These are phyloP conservation scores for Choreutis nemorana DNA, from an alignment of 2,888 invertebrate genomes.

Conservation along the genomic window DNA sequence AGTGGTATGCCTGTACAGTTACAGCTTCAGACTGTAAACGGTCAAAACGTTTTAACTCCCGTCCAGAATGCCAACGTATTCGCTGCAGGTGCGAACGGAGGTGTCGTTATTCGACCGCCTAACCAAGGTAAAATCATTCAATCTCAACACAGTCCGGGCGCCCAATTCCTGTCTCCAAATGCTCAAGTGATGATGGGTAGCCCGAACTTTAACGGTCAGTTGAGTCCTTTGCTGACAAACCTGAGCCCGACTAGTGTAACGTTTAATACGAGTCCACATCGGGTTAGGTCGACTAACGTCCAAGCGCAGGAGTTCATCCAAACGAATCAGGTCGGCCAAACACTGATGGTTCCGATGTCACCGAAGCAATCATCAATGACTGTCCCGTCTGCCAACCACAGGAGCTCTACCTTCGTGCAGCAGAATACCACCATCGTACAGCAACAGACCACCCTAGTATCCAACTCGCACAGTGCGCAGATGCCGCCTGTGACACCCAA, in stretches of 20 bases:
- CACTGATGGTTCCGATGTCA: conserved; percentile 75
- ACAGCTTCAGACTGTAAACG: conserved; percentile 82
- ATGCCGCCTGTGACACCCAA: conserved; percentile 29
- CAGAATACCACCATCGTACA: conserved; percentile 88
- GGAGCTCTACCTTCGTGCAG: conserved; percentile 79
- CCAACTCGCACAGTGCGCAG: conserved; percentile 67
- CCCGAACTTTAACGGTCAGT: conserved; percentile 75
- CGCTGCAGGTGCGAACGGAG: conserved; percentile 72
- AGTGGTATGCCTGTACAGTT: conserved; percentile 75
- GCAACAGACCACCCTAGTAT: conserved; percentile 80
- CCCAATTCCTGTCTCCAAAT: conserved; percentile 78
- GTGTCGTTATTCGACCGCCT: conserved; percentile 82
- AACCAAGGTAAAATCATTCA: conserved; percentile 76
- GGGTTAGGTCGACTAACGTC: conserved; percentile 57
- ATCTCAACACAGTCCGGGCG: conserved; percentile 72
- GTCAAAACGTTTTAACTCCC: conserved; percentile 78
- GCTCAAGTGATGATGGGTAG: conserved; percentile 81
- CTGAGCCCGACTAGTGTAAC: conserved; percentile 75
- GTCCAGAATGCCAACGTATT: conserved; percentile 73
- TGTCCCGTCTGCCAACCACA: conserved; percentile 63
- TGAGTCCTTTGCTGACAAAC: conserved; percentile 80
- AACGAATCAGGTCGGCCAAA: conserved; percentile 74
- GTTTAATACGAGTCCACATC: conserved; percentile 64
- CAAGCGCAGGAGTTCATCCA: conserved; percentile 77
- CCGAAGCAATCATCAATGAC: conserved; percentile 66